Conservation (phyloP, 2,888 invertebrate genomes). For the Macrosoma leucophasiata region DNA sequence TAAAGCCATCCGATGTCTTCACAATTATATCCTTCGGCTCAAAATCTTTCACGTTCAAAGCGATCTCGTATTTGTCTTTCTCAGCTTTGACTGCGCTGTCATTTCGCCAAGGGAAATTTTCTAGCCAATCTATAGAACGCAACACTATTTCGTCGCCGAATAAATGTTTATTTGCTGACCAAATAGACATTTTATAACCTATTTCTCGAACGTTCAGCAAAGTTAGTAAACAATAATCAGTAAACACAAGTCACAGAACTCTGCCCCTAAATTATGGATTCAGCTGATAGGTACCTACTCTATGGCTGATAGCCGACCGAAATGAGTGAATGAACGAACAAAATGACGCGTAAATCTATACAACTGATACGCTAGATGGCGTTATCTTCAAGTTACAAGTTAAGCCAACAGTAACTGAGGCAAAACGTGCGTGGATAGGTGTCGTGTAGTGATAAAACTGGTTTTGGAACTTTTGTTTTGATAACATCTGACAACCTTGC, state of each 20-base stretch:
- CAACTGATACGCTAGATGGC: no score
- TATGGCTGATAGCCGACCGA: no score
- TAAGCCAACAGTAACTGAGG: no score
- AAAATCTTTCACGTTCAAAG: constrained; percentile 47
- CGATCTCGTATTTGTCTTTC: constrained; percentile 45
- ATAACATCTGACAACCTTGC: no score
- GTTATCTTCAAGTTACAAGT: no score
- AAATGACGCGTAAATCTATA: constrained; percentile 4
- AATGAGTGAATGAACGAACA: constrained; percentile 16
- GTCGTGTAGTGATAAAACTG: no score
- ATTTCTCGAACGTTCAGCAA: constrained; percentile 23
- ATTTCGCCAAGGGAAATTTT: constrained; percentile 52
- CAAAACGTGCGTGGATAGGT: no score
- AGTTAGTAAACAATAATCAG: no score
- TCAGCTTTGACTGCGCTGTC: constrained; percentile 37
- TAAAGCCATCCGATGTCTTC: constrained; percentile 37
- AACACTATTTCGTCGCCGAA: constrained; percentile 52
- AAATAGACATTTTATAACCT: constrained; percentile 25
- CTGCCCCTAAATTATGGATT: no score
- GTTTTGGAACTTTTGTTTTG: no score
- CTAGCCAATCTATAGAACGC: constrained; percentile 56
- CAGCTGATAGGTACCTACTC: no score
- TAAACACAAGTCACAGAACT: no score
- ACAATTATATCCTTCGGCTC: constrained; percentile 45
- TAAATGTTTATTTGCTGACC: constrained; percentile 33